Evolutionary conservation across 2,797 vertebrate species (phyloP).

Genomic region (Limosa lapponica): DNA sequence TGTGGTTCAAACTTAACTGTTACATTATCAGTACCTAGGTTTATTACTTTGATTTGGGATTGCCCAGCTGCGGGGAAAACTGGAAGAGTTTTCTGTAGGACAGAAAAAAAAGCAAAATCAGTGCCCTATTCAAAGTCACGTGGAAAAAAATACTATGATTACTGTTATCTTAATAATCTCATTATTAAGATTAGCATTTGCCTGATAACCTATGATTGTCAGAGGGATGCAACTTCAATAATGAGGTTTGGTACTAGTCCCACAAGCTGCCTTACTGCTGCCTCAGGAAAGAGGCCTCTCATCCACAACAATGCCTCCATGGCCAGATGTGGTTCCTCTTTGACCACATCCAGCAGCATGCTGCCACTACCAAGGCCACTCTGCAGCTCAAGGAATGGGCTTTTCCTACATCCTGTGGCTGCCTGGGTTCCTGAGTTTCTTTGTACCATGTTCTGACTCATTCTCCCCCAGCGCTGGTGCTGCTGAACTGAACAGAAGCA

Average conservation of each 20-base stretch:
- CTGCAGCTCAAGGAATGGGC: background rate
- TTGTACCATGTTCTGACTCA: background rate
- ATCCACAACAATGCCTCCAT: background rate
- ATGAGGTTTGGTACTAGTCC: background rate
- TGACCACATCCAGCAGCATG: background rate
- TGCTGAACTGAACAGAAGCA: background rate
- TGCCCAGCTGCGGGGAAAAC: constrained; percentile 82
- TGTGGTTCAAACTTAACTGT: background rate
- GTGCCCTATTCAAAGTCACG: background rate
- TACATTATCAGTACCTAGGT: constrained; percentile 69
- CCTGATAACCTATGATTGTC: background rate
- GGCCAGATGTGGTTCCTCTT: background rate
- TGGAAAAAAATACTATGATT: background rate
- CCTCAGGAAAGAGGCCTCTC: background rate
- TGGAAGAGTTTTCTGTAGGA: constrained; percentile 88
- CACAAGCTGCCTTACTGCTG: background rate
- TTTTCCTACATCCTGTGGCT: background rate
- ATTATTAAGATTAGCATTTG: background rate
- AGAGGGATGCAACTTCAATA: background rate
- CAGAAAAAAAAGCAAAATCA: background rate
- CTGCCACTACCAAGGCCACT: no score
- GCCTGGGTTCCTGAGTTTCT: background rate
- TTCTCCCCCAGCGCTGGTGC: background rate
- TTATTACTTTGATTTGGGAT: constrained; percentile 87
- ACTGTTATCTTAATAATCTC: background rate